Percentiles rank a stretch among this genome's conserved stretches.
These are phyloP conservation scores for Agrotis puta DNA, from an alignment of 2,888 invertebrate genomes.

Conservation along the genomic window DNA sequence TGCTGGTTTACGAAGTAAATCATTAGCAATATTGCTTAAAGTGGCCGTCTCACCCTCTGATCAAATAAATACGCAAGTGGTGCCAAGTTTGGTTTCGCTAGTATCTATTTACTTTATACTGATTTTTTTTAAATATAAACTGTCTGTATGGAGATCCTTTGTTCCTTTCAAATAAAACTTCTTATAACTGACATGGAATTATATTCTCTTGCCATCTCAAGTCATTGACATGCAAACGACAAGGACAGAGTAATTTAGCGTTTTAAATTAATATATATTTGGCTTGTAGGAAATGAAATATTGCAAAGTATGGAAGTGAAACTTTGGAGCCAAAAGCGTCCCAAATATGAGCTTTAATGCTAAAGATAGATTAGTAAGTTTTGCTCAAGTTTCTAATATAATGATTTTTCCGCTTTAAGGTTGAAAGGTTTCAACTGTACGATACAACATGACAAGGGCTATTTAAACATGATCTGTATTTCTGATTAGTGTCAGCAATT, in stretches of 20 bases:
- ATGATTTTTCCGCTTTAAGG: no score
- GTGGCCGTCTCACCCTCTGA: no score
- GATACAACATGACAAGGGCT: no score
- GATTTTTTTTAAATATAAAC: not conserved
- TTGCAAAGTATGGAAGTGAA: not conserved
- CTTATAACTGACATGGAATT: not conserved
- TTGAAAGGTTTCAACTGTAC: no score
- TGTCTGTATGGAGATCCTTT: no score
- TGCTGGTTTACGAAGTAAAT: no score
- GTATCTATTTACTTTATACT: not conserved
- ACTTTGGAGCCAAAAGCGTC: not conserved
- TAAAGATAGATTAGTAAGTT: not conserved
- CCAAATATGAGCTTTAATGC: not conserved
- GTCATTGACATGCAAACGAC: constrained; percentile 42
- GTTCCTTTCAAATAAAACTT: constrained; percentile 3
- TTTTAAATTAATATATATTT: constrained; percentile 3
- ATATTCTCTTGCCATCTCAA: constrained; percentile 12
- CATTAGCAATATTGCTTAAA: no score
- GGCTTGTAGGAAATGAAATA: constrained; percentile 15
- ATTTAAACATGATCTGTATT: no score
- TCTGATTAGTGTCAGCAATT: no score
- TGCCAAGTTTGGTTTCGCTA: not conserved
- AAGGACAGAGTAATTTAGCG: constrained; percentile 18
- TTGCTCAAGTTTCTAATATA: no score
- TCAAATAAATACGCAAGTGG: not conserved